A percentile compares a stretch with the other conserved stretches of the same genome.
phyloP scores from a whole-genome alignment of 2,797 vertebrate species.

The Bucorvus abyssinicus region DNA sequence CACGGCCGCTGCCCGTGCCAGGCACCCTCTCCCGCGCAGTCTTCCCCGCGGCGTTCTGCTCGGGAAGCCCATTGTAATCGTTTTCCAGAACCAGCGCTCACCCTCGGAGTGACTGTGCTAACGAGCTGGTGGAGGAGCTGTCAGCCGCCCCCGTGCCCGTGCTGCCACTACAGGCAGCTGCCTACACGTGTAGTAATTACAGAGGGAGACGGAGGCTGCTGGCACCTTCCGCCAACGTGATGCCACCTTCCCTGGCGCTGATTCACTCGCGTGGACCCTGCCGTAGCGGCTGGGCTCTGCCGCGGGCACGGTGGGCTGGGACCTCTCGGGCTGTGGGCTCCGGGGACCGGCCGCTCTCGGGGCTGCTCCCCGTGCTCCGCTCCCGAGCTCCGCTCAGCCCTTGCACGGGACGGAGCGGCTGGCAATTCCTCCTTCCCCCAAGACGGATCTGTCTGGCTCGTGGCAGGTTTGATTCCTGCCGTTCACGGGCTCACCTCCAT shows the following conservation, averaged over 20 bases:
- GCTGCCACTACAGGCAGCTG: constrained; percentile 48
- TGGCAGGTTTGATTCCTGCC: neutral
- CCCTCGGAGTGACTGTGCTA: constrained; percentile 37
- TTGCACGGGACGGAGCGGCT: neutral
- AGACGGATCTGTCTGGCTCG: neutral
- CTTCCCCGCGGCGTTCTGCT: neutral
- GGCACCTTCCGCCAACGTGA: constrained; percentile 58
- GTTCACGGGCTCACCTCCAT: constrained; percentile 21
- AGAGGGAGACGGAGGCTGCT: constrained; percentile 49
- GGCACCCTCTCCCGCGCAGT: neutral
- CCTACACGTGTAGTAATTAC: constrained; percentile 61
- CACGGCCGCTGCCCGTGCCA: neutral
- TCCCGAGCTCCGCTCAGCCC: neutral
- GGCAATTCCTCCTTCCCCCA: neutral
- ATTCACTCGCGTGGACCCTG: constrained; percentile 26
- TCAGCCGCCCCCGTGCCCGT: constrained; percentile 48
- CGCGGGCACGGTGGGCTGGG: neutral
- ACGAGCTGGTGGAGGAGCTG: constrained; percentile 54
- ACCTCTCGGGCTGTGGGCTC: neutral
- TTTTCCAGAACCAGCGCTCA: neutral
- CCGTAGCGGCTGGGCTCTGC: neutral
- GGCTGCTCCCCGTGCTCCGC: neutral
- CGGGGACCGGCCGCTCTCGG: neutral
- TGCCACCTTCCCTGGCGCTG: constrained; percentile 36
- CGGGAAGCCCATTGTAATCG: constrained; percentile 7